phyloP scores from a whole-genome alignment of 2,113 vertebrate species.

The Chloropsis hardwickii region DNA sequence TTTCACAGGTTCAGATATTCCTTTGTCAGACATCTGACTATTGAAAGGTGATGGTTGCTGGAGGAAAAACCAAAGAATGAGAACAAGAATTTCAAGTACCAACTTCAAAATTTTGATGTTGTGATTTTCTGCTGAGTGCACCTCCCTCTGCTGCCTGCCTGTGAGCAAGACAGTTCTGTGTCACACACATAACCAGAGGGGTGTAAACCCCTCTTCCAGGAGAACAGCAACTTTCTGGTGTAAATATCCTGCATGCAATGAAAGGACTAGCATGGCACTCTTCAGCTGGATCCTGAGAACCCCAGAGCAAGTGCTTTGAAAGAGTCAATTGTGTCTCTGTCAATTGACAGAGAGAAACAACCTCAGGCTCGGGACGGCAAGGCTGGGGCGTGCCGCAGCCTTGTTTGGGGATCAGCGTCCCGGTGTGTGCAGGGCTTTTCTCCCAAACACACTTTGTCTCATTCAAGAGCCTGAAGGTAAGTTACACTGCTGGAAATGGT shows the following conservation, averaged over 20 bases:
- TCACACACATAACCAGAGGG: fast-evolving
- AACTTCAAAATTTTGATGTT: not conserved
- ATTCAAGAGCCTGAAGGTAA: not conserved
- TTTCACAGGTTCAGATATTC: not conserved
- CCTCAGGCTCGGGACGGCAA: not conserved
- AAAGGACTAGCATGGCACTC: not conserved
- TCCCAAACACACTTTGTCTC: not conserved
- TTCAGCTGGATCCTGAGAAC: not conserved
- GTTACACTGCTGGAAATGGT: not conserved
- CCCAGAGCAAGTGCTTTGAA: not conserved
- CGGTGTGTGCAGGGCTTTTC: not conserved
- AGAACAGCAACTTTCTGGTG: not conserved
- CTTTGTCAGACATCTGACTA: not conserved
- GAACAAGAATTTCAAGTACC: not conserved
- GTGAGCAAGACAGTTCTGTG: not conserved
- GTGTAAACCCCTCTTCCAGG: not conserved
- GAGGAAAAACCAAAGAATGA: not conserved
- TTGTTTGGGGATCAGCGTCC: not conserved
- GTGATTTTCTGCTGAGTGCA: not conserved
- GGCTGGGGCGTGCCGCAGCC: not conserved
- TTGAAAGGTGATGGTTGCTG: not conserved
- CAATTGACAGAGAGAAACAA: not conserved
- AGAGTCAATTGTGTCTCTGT: not conserved
- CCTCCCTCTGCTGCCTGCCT: not conserved
- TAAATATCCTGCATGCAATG: not conserved